Base-by-base conservation (phyloP, 2,888 invertebrate species). In the Napeogenes inachia region DNA sequence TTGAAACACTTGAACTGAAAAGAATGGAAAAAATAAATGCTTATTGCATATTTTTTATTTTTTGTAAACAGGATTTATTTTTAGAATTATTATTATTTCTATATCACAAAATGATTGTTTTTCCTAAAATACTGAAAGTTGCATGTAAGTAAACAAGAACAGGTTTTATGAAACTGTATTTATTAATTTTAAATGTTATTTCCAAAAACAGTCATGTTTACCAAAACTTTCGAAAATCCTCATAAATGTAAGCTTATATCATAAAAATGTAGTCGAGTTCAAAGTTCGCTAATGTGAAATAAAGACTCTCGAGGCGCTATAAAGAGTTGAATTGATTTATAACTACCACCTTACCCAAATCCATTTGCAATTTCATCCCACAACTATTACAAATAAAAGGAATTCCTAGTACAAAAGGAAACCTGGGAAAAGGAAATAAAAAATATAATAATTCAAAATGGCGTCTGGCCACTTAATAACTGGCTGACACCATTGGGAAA, bases 401-500 rank as follows among this genome's bases (percentile, higher is more conserved):
- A 82, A 87, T 87, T 83, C 80, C 81, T 76, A 79, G 81, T 82
- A 82, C 82, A 83, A 85, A 85, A 85, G 80, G 78, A 84, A 85
- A 85, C 84, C 87, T 81, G 80, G 78, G 78, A 82, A 80, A 82
- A 82, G 78, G 79, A 83, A 84, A 87, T 83, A 85, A 87, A 88
- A 84, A 88, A 87, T 76, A 85, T 86, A 87, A 89, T 89, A 89
- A 87, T 89, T 89, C 90, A 90, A 90, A 88, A 91, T 91, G 90
- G 91, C 90, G 89, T 85, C 87, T 86, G 88, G 90, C 87, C 87
- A 90, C 90, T 91, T 91, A 91, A 91, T 91, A 91, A 90, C 91
- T 88, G 88, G 85, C 91, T 90, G 91, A 91, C 91, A 91, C 91
- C 90, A 89, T 89, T 87, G 90, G 89, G 90, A 91, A 89, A 91